phyloP scores from a whole-genome alignment of 2,888 invertebrate species.

The Leptinotarsa juncta region DNA sequence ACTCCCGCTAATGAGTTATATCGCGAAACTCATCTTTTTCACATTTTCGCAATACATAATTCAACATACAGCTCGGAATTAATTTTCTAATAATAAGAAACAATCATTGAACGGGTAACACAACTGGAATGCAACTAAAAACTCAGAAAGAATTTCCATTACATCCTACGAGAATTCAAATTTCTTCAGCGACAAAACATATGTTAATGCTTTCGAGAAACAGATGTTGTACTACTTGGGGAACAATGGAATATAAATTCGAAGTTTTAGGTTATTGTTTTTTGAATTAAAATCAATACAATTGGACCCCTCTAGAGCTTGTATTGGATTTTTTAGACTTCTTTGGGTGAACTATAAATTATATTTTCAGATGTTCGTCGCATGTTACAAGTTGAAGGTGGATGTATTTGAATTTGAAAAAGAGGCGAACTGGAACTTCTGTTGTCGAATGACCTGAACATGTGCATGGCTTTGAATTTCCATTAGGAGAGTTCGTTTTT shows the following conservation, averaged over 20 bases:
- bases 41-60: slow-evolving; percentile 6
- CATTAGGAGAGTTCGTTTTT: background rate
- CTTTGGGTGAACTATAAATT: slow-evolving; percentile 17
- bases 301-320: slow-evolving; percentile 1
- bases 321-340: slow-evolving; percentile 8
- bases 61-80: slow-evolving; percentile 1
- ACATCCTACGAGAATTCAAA: slow-evolving; percentile 48
- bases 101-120: background rate
- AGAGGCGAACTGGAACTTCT: background rate
- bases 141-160: slow-evolving; percentile 37
- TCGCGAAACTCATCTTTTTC: background rate
- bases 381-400: slow-evolving; percentile 18
- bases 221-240: slow-evolving; percentile 53
- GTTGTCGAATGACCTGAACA: background rate
- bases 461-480: background rate
- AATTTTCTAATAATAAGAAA: slow-evolving; percentile 7
- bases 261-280: slow-evolving; percentile 35
- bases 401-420: slow-evolving; percentile 11
- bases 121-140: slow-evolving; percentile 23
- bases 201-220: slow-evolving; percentile 53
- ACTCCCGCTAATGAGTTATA: background rate
- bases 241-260: slow-evolving; percentile 56
- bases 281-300: slow-evolving; percentile 23
- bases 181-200: slow-evolving; percentile 54
- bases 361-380: slow-evolving; percentile 26